phyloP scores from a whole-genome alignment of 2,797 vertebrate species.

The Ptychobarbus kaznakovi region DNA sequence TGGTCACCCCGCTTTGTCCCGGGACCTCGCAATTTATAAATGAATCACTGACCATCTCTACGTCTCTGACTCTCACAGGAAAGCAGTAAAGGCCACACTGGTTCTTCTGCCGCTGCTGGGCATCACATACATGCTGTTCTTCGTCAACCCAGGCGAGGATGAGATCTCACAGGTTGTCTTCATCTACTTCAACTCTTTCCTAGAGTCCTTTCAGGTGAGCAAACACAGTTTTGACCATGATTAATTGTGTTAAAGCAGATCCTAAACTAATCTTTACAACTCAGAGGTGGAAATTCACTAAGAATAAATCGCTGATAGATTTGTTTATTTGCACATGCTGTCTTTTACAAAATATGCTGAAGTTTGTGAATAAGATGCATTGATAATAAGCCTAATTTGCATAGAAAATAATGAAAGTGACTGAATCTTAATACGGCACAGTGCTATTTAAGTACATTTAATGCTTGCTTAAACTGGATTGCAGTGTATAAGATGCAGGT shows the following conservation, averaged over 20 bases:
- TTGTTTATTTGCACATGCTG: not conserved
- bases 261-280: not conserved
- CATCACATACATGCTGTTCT: slow-evolving; percentile 96
- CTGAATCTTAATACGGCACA: not conserved
- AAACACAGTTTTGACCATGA: not conserved
- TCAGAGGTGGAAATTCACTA: not conserved
- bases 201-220: slow-evolving; percentile 91
- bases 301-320: not conserved
- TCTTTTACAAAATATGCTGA: not conserved
- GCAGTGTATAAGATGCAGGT: not conserved
- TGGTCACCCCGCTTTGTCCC: too few relatives aligned
- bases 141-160: slow-evolving; percentile 91
- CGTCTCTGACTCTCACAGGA: slow-evolving; percentile 70
- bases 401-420: not conserved
- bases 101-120: slow-evolving; percentile 90
- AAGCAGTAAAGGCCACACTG: slow-evolving; percentile 92
- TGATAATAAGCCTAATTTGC: not conserved
- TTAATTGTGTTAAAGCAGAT: not conserved
- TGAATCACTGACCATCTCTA: not conserved
- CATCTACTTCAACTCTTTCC: slow-evolving; percentile 93
- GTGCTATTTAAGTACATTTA: not conserved
- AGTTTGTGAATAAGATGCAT: not conserved
- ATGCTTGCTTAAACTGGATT: not conserved
- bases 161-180: slow-evolving; percentile 89
- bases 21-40: too few relatives aligned